These are phyloP conservation scores for Gorsachius goisagi DNA, from an alignment of 2,113 vertebrate genomes.

Conservation along the genomic window DNA sequence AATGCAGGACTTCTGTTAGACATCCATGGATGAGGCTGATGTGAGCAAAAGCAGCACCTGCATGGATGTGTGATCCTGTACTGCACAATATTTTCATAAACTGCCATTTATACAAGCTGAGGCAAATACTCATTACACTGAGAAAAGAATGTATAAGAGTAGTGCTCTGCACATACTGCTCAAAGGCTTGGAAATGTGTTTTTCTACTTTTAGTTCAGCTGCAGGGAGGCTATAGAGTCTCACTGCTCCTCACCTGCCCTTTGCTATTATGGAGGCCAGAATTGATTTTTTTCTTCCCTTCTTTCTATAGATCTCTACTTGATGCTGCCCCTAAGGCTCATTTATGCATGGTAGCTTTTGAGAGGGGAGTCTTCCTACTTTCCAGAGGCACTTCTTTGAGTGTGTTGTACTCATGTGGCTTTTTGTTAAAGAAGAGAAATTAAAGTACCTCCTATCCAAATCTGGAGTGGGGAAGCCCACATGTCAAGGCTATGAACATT, in stretches of 20 bases:
- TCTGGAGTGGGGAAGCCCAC: neutral
- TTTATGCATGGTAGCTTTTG: neutral
- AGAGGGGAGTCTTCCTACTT: neutral
- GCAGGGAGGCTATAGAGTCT: neutral
- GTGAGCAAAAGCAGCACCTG: neutral
- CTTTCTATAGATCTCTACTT: neutral
- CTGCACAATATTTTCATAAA: neutral
- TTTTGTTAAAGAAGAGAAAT: neutral
- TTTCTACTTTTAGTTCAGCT: neutral
- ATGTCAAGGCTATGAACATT: neutral
- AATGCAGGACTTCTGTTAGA: neutral
- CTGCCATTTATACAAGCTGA: neutral
- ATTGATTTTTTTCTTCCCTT: neutral
- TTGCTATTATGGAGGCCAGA: neutral
- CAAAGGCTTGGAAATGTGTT: neutral
- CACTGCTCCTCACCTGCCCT: neutral
- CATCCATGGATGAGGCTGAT: neutral
- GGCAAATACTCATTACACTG: neutral
- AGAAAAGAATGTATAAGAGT: neutral
- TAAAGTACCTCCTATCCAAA: neutral
- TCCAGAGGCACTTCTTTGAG: neutral
- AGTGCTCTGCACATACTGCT: neutral
- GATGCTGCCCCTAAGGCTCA: neutral
- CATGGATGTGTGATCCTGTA: neutral
- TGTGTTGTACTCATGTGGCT: neutral